Percentiles rank a stretch among this genome's conserved stretches.
Evolutionary conservation across 2,888 invertebrate species (phyloP).

Genomic region (Coleophora flavipennella): DNA sequence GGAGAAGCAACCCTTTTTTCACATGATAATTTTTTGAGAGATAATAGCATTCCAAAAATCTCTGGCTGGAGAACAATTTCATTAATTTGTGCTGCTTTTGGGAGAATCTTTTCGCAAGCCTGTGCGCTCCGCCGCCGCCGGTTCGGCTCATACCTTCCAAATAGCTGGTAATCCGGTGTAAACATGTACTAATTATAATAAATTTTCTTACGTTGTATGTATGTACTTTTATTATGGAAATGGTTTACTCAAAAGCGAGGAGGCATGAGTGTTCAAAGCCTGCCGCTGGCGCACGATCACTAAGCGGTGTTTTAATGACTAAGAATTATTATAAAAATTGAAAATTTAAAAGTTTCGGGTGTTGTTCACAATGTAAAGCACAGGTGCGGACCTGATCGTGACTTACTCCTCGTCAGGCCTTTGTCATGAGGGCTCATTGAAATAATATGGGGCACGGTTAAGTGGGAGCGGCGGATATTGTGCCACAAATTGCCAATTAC

Average conservation of each 20-base stretch:
- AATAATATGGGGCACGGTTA: slow-evolving; percentile 38
- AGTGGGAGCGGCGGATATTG: slow-evolving; percentile 35
- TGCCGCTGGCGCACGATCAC: slow-evolving; percentile 34
- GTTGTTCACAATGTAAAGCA: slow-evolving; percentile 44
- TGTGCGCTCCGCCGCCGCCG: too few relatives aligned
- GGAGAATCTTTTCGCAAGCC: too few relatives aligned
- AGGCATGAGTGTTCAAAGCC: slow-evolving; percentile 18
- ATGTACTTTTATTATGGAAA: slow-evolving; percentile 9
- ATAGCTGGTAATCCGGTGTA: not conserved
- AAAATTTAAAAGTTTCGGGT: slow-evolving; percentile 5
- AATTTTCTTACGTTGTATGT: not conserved
- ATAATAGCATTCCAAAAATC: slow-evolving; percentile 1
- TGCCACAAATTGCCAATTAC: slow-evolving; percentile 45
- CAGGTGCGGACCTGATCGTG: slow-evolving; percentile 67
- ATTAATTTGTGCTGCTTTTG: too few relatives aligned
- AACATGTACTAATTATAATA: not conserved
- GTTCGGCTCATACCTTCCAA: not conserved
- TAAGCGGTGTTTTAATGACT: slow-evolving; percentile 33
- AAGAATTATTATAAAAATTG: slow-evolving; percentile 41
- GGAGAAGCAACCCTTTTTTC: too few relatives aligned
- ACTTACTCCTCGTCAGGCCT: slow-evolving; percentile 47
- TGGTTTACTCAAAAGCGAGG: slow-evolving; percentile 15
- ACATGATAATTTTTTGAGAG: too few relatives aligned
- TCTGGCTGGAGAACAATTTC: not conserved
- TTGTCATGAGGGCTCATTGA: slow-evolving; percentile 41